Conservation (phyloP, 2,888 invertebrate genomes). For the Acrobasis suavella region DNA sequence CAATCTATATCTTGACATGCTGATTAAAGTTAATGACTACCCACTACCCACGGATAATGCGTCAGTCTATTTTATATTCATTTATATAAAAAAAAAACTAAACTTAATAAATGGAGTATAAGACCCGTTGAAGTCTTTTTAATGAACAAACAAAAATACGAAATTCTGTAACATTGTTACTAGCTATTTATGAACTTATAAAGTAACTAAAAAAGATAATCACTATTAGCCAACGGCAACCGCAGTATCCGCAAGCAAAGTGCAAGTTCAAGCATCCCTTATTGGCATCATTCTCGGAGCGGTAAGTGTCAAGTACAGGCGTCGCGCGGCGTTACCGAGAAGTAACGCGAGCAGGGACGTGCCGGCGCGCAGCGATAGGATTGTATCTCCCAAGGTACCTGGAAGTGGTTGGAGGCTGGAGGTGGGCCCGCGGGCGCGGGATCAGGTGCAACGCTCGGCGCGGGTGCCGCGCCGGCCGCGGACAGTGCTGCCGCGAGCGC, state of each 20-base stretch:
- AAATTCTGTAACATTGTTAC: not conserved
- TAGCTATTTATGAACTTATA: not conserved
- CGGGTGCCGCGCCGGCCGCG: slow-evolving; percentile 19
- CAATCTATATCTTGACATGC: too few relatives aligned
- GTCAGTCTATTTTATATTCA: too few relatives aligned
- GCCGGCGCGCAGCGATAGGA: slow-evolving; percentile 41
- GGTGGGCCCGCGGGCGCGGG: slow-evolving; percentile 51
- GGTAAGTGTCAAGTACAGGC: slow-evolving; percentile 29
- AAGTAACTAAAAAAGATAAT: not conserved
- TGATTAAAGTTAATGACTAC: too few relatives aligned
- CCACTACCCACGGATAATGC: too few relatives aligned
- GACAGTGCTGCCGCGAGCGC: slow-evolving; percentile 31
- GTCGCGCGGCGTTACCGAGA: slow-evolving; percentile 31
- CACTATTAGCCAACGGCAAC: not conserved
- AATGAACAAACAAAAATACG: not conserved
- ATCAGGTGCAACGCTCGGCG: slow-evolving; percentile 70
- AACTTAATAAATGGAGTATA: too few relatives aligned
- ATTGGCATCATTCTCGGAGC: slow-evolving; percentile 17
- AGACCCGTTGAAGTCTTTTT: not conserved
- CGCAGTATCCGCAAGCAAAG: slow-evolving; percentile 26
- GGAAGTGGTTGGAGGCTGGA: slow-evolving; percentile 47
- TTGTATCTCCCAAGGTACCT: slow-evolving; percentile 45
- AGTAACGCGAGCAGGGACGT: slow-evolving; percentile 40
- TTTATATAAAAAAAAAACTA: too few relatives aligned
- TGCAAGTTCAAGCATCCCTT: slow-evolving; percentile 13